A percentile compares a stretch with the other conserved stretches of the same genome.
Evolutionary conservation across 2,797 vertebrate genomes (phyloP).

Genomic region (Eleutherodactylus coqui): DNA sequence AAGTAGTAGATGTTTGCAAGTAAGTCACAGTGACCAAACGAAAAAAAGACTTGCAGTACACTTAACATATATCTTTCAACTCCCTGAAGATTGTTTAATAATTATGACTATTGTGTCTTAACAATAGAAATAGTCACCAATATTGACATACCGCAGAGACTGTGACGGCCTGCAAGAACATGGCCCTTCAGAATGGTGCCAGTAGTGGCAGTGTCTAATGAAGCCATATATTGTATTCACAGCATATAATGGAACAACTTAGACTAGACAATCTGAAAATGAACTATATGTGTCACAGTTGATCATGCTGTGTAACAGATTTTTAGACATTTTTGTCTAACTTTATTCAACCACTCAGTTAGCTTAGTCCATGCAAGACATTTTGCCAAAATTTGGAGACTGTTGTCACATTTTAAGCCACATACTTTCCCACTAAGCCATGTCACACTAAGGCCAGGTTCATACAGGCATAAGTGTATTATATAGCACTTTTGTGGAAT

Average conservation of each 20-base stretch:
- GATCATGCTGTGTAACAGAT: too few relatives aligned
- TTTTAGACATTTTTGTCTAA: too few relatives aligned
- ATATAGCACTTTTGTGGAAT: too few relatives aligned
- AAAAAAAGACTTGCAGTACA: background rate
- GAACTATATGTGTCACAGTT: too few relatives aligned
- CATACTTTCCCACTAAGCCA: too few relatives aligned
- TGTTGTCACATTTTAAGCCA: too few relatives aligned
- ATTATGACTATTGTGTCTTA: constrained; percentile 51
- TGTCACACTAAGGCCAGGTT: too few relatives aligned
- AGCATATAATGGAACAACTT: background rate
- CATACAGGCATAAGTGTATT: too few relatives aligned
- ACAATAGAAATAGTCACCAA: constrained; percentile 56
- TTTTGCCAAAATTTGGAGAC: too few relatives aligned
- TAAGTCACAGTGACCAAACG: constrained; percentile 57
- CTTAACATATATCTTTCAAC: background rate
- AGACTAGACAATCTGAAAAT: too few relatives aligned
- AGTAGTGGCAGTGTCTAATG: background rate
- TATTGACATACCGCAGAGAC: constrained; percentile 59
- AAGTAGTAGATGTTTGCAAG: background rate
- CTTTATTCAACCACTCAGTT: too few relatives aligned
- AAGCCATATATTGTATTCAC: background rate
- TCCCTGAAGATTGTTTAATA: constrained; percentile 17
- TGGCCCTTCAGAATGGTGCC: background rate
- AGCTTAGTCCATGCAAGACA: too few relatives aligned
- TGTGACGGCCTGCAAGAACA: constrained; percentile 57